phyloP scores from a whole-genome alignment of 2,797 vertebrate species.

The Crotalus adamanteus region DNA sequence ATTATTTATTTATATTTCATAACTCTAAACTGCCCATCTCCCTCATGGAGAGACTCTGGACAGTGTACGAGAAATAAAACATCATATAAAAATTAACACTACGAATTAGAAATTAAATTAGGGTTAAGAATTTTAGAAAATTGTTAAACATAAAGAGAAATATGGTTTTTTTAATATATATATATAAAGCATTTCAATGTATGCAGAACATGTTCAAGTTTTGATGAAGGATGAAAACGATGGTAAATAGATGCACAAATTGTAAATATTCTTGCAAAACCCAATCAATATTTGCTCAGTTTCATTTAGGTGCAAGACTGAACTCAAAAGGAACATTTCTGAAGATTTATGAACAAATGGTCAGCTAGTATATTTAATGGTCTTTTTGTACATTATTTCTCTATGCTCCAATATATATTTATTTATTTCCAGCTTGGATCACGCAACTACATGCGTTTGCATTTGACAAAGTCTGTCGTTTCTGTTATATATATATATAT shows the following conservation, averaged over 20 bases:
- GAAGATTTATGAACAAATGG: neutral
- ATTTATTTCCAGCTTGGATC: neutral
- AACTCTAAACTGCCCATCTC: neutral
- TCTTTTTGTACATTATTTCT: neutral
- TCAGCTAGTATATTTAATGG: neutral
- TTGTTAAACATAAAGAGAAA: no score
- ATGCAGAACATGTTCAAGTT: neutral
- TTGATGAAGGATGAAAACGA: neutral
- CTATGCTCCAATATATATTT: neutral
- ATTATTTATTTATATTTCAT: neutral
- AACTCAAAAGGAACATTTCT: neutral
- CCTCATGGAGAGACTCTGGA: no score
- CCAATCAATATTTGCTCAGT: neutral
- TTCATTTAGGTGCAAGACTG: neutral
- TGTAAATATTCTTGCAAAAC: neutral
- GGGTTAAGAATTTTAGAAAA: no score
- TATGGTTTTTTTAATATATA: no score
- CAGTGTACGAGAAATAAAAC: no score
- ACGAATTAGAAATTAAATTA: no score
- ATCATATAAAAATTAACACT: no score
- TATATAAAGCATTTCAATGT: neutral
- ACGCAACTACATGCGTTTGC: neutral
- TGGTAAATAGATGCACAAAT: neutral
- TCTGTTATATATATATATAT: neutral
- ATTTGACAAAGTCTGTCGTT: neutral